phyloP scores from a whole-genome alignment of 2,888 invertebrate species.

The Stenichneumon culpator region DNA sequence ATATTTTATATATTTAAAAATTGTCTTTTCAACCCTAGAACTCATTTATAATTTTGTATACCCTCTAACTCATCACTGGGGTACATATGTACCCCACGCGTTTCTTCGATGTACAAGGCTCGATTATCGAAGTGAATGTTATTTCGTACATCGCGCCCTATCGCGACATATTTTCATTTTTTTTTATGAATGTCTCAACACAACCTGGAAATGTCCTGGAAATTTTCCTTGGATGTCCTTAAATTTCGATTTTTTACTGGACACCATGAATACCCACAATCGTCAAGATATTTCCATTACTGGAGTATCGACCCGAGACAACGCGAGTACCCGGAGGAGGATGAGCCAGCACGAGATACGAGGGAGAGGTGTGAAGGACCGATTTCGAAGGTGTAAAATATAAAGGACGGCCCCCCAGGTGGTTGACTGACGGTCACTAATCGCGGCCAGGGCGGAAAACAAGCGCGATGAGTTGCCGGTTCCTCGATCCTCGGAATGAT shows the following conservation, averaged over 20 bases:
- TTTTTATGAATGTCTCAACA: too few species aligned
- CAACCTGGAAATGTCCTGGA: too few species aligned
- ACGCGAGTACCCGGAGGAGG: neutral
- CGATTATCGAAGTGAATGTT: too few species aligned
- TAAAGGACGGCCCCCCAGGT: constrained; percentile 75
- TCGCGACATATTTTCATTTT: too few species aligned
- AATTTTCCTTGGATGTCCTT: too few species aligned
- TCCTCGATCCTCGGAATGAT: constrained; percentile 68
- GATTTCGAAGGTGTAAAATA: constrained; percentile 79
- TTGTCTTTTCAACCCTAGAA: neutral
- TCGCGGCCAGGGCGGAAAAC: constrained; percentile 81
- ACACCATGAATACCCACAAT: neutral
- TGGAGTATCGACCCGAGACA: neutral
- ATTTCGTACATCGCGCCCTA: too few species aligned
- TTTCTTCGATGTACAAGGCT: too few species aligned
- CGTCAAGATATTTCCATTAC: neutral
- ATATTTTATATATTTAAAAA: neutral
- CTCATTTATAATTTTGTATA: too few species aligned
- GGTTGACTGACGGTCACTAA: constrained; percentile 77
- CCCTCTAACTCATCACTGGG: too few species aligned
- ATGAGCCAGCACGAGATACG: constrained; percentile 49
- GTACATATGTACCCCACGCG: too few species aligned
- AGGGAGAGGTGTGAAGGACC: constrained; percentile 77
- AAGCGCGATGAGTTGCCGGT: constrained; percentile 81
- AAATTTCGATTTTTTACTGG: too few species aligned